Evolutionary conservation across 2,888 invertebrate species (phyloP), one percentile per base, ranked within the genome.

Genomic region (Lamellibrachia columna): DNA sequence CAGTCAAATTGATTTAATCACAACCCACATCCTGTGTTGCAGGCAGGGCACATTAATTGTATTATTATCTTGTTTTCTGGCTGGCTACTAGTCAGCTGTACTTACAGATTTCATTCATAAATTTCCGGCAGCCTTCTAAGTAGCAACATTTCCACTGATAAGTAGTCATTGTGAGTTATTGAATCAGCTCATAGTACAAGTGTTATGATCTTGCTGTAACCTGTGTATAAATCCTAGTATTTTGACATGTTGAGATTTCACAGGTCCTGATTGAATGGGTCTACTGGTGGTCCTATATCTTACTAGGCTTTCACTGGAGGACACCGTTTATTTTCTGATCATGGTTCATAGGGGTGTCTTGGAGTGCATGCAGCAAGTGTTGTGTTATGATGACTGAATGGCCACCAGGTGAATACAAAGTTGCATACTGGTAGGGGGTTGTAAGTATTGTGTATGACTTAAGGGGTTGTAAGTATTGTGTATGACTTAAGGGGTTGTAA

Each of bases 11-110:
- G 75, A 75, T 75, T 75, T 75, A 22, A 75, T 75, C 75, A 15
- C 75, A 11, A 15, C 75, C 75, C 75, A 75, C 75, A 75, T 75
- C 75, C 75, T 75, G 75, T 22, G n/a, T 75, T 75, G 11, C 22
- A n/a, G 75, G 75, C 75, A 22, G 75, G 75, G 75, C 75, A 75
- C 75, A 75, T 75, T 75, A 75, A 75, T 75, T 75, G 75, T 75
- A 75, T n/a, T 75, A 22, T 75, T 75, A 75, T 75, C 75, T 75
- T 75, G 22, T 75, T 75, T 15, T 75, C 75, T 75, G 75, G 75
- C 75, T 22, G 15, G 75, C 22, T 75, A 22, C 75, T n/a, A 75
- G 75, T 75, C 22, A 22, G 75, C 22, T 75, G 75, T 75, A 22
- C n/a, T 6, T 75, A 40, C 40, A 40, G 40, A 6, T 15, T 22